Percentiles rank a stretch among this genome's conserved stretches.
Conservation (phyloP, 1,140 invertebrate species). For the Caerostris extrusa region DNA sequence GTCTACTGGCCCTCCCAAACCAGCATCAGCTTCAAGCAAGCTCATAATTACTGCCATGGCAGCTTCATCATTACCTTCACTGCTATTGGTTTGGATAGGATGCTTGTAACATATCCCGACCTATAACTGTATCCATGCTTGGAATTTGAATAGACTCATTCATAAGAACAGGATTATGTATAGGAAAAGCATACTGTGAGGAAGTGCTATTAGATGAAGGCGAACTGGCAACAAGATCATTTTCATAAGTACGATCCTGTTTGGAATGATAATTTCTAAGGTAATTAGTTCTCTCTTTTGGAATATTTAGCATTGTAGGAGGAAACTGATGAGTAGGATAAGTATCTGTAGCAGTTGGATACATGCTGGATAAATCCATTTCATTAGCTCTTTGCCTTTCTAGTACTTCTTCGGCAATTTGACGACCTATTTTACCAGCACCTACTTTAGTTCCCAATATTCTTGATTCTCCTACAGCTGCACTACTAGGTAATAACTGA, state of each 20-base stretch:
- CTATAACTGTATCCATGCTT: slow-evolving; percentile 68
- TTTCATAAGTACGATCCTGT: slow-evolving; percentile 55
- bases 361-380: not conserved
- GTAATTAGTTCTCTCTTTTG: slow-evolving; percentile 43
- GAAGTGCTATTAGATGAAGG: slow-evolving; percentile 66
- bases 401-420: slow-evolving; percentile 81
- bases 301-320: not conserved
- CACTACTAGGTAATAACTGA: slow-evolving; percentile 67
- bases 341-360: not conserved
- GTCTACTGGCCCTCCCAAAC: slow-evolving; percentile 90
- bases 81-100: slow-evolving; percentile 78
- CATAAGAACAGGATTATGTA: slow-evolving; percentile 47
- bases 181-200: slow-evolving; percentile 38
- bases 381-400: slow-evolving; percentile 78
- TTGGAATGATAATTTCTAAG: not conserved
- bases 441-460: slow-evolving; percentile 79
- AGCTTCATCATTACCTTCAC: slow-evolving; percentile 92
- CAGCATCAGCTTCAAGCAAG: slow-evolving; percentile 90
- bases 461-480: slow-evolving; percentile 51
- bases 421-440: slow-evolving; percentile 81
- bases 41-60: slow-evolving; percentile 97
- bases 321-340: not conserved
- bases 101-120: slow-evolving; percentile 74
- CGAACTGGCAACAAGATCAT: slow-evolving; percentile 44
- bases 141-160: slow-evolving; percentile 42